Evolutionary conservation across 2,797 vertebrate species (phyloP), one percentile per base, ranked within the genome.

Genomic region (Carapus acus): DNA sequence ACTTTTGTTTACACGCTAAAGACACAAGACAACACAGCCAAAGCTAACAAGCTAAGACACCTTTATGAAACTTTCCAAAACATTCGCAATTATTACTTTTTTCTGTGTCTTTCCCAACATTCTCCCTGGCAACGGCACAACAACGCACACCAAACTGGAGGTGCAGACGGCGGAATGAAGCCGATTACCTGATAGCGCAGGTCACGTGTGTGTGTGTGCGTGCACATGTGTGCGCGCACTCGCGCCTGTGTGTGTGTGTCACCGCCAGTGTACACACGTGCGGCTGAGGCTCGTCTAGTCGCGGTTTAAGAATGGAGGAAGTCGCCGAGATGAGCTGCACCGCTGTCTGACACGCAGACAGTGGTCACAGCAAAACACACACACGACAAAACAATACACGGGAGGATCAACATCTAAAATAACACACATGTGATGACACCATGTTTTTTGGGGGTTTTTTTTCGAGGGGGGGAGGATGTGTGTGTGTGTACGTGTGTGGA

Each of bases 251-350:
- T 34, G 41, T 4, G 36, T 22, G 44, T 57, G 21, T 53, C 17
- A 53, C 44, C 49, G 60, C 46, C 11, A 29, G 27, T 29, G 27
- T 29, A 69, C 62, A 49, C 49, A 50, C n/a, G 70, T 14, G 16
- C 27, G 60, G 47, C 51, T 63, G 57, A 67, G 55, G 40, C 44
- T 34, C 52, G 79, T 79, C 79, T 82, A 72, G 75, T 69, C 42
- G 57, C 57, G 77, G 81, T 78, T 71, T 36, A 43, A 42, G 43
- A 79, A 73, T 53, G 73, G 73, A 81, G 76, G 80, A 85, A 85
- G 69, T 80, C 59, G 58, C 68, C 20, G 9, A 52, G 41, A 79
- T 65, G 49, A 45, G 52, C 49, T 64, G 37, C 43, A 70, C 67
- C 65, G 5, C 70, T 52, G 74, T 73, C 73, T 78, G 68, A 63